Conservation (phyloP, 2,888 invertebrate species). For the Galerucella pusilla region DNA sequence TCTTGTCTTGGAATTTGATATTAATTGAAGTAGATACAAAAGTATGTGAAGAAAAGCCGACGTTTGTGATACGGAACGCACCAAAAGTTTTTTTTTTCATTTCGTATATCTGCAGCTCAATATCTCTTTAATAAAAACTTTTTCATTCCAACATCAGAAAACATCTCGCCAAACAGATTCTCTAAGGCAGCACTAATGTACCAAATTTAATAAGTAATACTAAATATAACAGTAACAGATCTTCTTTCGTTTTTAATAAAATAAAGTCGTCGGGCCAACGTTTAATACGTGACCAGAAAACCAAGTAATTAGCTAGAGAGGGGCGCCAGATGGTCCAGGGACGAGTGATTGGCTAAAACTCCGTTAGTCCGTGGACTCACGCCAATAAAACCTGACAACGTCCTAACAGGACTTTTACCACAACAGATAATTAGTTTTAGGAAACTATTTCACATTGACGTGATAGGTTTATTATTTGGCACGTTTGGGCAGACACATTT, state of each 20-base stretch:
- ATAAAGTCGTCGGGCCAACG: slow-evolving; percentile 57
- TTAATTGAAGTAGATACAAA: too few species aligned
- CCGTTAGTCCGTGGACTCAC: slow-evolving; percentile 27
- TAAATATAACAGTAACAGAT: slow-evolving; percentile 46
- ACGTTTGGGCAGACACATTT: background rate
- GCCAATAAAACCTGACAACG: slow-evolving; percentile 5
- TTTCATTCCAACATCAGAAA: slow-evolving; percentile 18
- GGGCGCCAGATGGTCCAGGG: slow-evolving; percentile 53
- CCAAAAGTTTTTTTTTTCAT: slow-evolving; percentile 10
- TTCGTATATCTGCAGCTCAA: slow-evolving; percentile 4
- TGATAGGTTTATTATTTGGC: slow-evolving; percentile 5
- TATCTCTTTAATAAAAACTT: slow-evolving; percentile 25
- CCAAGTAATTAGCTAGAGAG: slow-evolving; percentile 62
- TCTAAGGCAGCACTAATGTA: slow-evolving; percentile 39
- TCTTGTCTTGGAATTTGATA: too few species aligned
- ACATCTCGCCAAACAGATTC: slow-evolving; percentile 34
- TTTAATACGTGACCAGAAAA: slow-evolving; percentile 62
- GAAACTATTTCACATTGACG: slow-evolving; percentile 5
- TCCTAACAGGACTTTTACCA: slow-evolving; percentile 9
- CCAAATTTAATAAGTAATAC: slow-evolving; percentile 45
- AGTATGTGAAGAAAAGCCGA: background rate
- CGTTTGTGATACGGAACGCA: background rate
- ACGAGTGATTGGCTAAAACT: slow-evolving; percentile 43
- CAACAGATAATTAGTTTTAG: slow-evolving; percentile 16
- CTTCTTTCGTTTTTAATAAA: slow-evolving; percentile 57